phyloP scores from a whole-genome alignment of 2,888 invertebrate species.

The Epiblema foenella region DNA sequence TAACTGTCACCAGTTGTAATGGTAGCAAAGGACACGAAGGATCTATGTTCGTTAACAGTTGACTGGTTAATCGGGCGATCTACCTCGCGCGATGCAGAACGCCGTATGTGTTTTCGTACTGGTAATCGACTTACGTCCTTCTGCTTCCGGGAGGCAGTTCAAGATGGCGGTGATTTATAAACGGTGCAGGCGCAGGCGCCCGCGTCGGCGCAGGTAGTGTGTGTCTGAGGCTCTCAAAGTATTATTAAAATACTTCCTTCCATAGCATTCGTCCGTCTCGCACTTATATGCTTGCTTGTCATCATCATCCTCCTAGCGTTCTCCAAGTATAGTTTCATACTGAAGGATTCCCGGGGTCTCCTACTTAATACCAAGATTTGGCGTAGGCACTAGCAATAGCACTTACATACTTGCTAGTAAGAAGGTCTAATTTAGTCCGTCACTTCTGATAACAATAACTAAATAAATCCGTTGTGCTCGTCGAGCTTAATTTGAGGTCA shows the following conservation, averaged over 20 bases:
- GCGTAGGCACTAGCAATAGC: too few species aligned
- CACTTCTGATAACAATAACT: too few species aligned
- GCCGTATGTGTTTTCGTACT: background rate
- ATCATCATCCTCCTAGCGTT: too few species aligned
- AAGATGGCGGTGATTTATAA: constrained; percentile 74
- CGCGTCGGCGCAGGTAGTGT: constrained; percentile 52
- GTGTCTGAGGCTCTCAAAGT: constrained; percentile 64
- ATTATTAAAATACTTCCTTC: constrained; percentile 34
- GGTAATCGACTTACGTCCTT: constrained; percentile 5
- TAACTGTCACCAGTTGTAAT: constrained; percentile 51
- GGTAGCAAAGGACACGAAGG: constrained; percentile 64
- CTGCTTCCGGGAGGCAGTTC: background rate
- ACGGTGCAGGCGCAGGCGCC: constrained; percentile 71
- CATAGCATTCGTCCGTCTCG: too few species aligned
- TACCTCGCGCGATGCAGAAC: constrained; percentile 50
- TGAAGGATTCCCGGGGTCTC: too few species aligned
- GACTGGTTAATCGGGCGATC: constrained; percentile 78
- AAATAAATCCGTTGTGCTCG: too few species aligned
- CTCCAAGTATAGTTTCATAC: too few species aligned
- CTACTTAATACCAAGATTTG: too few species aligned
- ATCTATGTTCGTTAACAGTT: constrained; percentile 70
- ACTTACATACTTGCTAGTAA: too few species aligned
- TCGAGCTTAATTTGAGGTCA: too few species aligned
- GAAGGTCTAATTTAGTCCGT: too few species aligned
- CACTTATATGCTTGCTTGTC: too few species aligned